Conservation (phyloP, 2,888 invertebrate species). For the Scaptomyza tumidula region DNA sequence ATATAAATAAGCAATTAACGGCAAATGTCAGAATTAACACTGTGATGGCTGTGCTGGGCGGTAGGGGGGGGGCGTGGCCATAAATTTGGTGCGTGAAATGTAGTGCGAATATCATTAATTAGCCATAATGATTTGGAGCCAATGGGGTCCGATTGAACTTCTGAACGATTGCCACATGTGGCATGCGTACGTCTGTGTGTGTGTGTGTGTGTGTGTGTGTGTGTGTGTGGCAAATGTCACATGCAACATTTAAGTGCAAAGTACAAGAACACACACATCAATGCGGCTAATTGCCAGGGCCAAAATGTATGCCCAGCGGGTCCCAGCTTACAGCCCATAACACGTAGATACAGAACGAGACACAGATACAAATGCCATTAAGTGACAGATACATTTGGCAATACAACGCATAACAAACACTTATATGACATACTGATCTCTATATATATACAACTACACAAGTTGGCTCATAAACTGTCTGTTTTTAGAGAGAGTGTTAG, state of each 20-base stretch:
- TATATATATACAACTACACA: constrained; percentile 11
- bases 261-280: constrained; percentile 48
- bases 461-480: constrained; percentile 38
- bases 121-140: constrained; percentile 61
- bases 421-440: constrained; percentile 25
- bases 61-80: constrained; percentile 17
- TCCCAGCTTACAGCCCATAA: constrained; percentile 27
- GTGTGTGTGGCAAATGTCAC: constrained; percentile 74
- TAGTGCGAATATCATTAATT: constrained; percentile 79
- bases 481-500: neutral
- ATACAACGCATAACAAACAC: constrained; percentile 46
- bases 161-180: constrained; percentile 72
- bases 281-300: constrained; percentile 66
- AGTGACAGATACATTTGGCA: constrained; percentile 2
- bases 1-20: constrained; percentile 74
- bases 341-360: constrained; percentile 4
- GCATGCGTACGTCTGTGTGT: constrained; percentile 24
- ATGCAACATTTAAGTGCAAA: constrained; percentile 79
- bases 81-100: constrained; percentile 60
- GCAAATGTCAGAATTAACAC: constrained; percentile 15
- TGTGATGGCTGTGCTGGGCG: neutral
- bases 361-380: constrained; percentile 4
- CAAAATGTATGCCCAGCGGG: constrained; percentile 57
- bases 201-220: constrained; percentile 47
- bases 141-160: constrained; percentile 13